Conservation (phyloP, 2,797 vertebrate species). For the Tarsius wallacei region DNA sequence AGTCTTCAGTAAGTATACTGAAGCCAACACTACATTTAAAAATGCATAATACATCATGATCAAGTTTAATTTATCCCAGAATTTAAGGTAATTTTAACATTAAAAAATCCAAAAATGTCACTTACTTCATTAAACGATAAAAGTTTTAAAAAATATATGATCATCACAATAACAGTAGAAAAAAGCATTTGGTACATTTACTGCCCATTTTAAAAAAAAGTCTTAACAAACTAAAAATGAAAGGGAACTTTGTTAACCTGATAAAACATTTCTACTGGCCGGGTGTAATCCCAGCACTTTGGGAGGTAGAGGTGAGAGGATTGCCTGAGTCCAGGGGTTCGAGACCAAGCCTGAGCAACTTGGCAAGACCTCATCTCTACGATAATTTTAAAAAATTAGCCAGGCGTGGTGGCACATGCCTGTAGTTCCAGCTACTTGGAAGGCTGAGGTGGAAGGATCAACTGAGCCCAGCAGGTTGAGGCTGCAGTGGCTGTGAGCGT, state of each 20-base stretch:
- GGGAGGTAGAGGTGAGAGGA: no score
- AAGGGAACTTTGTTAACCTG: slow-evolving; percentile 25
- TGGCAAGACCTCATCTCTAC: no score
- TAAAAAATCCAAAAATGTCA: slow-evolving; percentile 59
- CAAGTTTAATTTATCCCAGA: slow-evolving; percentile 14
- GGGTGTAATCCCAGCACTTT: no score
- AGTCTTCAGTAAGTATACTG: neutral
- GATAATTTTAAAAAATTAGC: no score
- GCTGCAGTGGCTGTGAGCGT: no score
- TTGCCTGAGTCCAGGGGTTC: no score
- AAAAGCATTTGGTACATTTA: neutral
- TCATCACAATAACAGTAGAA: neutral
- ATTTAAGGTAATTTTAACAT: slow-evolving; percentile 46
- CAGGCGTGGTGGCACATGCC: no score
- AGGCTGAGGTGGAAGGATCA: no score
- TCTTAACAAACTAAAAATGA: slow-evolving; percentile 43
- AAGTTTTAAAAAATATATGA: neutral
- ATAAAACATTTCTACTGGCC: neutral
- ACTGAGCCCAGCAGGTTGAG: no score
- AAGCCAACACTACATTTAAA: neutral
- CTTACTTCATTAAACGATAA: slow-evolving; percentile 47
- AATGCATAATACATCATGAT: neutral
- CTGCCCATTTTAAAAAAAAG: slow-evolving; percentile 62
- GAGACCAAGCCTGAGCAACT: no score
- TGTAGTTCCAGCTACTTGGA: no score